Base-by-base conservation (phyloP, 2,888 invertebrate species). In the Anthoptus insignis region DNA sequence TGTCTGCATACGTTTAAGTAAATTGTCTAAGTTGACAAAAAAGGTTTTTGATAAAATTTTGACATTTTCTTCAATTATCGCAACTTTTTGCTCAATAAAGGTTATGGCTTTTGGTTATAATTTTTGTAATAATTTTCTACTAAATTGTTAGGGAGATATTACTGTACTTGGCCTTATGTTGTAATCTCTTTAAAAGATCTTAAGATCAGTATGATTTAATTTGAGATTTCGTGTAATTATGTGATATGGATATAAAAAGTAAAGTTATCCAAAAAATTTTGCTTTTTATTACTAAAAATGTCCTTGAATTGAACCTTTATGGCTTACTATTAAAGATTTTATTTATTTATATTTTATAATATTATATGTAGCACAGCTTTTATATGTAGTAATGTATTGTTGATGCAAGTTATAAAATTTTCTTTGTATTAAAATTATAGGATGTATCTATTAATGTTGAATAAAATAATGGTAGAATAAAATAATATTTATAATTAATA, bases 61-160 rank as follows among this genome's bases (percentile, higher is more conserved):
- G 74, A 74, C 74, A 74, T 82, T 83, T 81, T 79, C 69, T 79
- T 83, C 84, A 87, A 87, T 85, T 84, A 86, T 76, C 73, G 84
- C 84, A 88, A 89, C 83, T 76, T 74, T 83, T 91, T 91, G 91
- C 91, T 92, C 91, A 92, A 91, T 19, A 86, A 89, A 73, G 73
- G 73, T 71, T 70, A 80, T 77, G 81, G 76, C 77, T 75, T 80
- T 64, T 54, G 47, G 21, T 64, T 56, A 37, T 45, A 32, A 59
- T 58, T 64, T 47, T 49, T 56, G 37, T 39, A 14, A 64, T 56
- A 47, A 50, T 37, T 49, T 64, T 61, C 22, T 73, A 70, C 75
- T 77, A 58, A 53, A 74, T 77, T 75, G 67, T 65, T 68, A 52
- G 50, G 19, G 24, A 19, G 54, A 29, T 58, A 60, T 67, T 64